These are phyloP conservation scores for Martes flavigula DNA, from an alignment of 2,797 vertebrate species.

Conservation along the genomic window DNA sequence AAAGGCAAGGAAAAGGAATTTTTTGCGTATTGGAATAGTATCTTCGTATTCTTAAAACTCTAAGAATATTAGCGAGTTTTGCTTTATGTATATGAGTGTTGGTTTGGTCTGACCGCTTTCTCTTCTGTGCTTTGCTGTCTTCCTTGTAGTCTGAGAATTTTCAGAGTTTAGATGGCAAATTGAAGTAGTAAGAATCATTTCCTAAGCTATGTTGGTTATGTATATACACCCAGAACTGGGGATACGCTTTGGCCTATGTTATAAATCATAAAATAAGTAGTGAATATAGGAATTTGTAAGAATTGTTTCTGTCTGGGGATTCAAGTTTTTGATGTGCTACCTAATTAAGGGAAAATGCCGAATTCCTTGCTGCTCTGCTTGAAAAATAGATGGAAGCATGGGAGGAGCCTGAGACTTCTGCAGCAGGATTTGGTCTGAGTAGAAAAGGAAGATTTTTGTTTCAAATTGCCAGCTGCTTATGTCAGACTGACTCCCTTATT, in stretches of 20 bases:
- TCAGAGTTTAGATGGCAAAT: constrained; percentile 37
- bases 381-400: constrained; percentile 62
- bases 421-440: constrained; percentile 67
- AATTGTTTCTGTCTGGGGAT: constrained; percentile 29
- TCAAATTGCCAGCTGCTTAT: constrained; percentile 80
- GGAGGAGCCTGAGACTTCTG: constrained; percentile 68
- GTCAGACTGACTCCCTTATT: constrained; percentile 80
- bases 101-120: background rate
- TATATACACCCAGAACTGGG: background rate
- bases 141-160: constrained; percentile 18
- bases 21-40: background rate
- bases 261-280: constrained; percentile 7
- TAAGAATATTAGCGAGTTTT: background rate
- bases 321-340: constrained; percentile 59
- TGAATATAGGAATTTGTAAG: background rate
- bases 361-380: constrained; percentile 61
- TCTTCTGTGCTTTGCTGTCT: constrained; percentile 23
- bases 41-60: constrained; percentile 23
- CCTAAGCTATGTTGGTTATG: background rate
- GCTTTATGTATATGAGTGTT: background rate
- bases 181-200: constrained; percentile 39
- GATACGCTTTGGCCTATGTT: background rate
- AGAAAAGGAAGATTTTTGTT: constrained; percentile 80
- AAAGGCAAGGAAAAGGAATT: constrained; percentile 35
- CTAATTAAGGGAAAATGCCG: constrained; percentile 36